Evolutionary conservation across 2,113 vertebrate genomes (phyloP).

Genomic region (Eulacestoma nigropectus): DNA sequence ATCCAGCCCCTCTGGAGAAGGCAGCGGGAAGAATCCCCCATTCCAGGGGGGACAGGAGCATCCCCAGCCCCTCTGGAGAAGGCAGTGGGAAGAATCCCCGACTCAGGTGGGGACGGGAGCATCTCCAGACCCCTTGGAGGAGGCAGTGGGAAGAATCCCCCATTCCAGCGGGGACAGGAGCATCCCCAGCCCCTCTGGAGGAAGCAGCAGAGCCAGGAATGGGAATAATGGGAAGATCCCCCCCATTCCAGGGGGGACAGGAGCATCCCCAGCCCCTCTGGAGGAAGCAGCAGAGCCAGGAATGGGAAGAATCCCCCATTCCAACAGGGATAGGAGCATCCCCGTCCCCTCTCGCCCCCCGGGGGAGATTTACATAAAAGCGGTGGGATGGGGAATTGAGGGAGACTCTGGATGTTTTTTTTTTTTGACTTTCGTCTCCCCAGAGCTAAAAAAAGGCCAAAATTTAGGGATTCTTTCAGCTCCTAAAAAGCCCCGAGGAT

Average conservation of each 20-base stretch:
- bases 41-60: background rate
- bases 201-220: too few relatives aligned
- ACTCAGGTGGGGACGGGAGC: background rate
- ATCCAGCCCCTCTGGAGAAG: background rate
- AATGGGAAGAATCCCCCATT: background rate
- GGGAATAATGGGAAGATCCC: too few relatives aligned
- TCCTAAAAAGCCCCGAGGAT: background rate
- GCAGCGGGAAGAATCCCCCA: background rate
- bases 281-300: too few relatives aligned
- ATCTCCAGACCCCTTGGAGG: background rate
- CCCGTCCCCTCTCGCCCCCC: background rate
- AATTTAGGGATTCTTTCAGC: conserved; percentile 2
- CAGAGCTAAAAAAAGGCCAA: background rate
- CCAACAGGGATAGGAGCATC: background rate
- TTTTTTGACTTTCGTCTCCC: background rate
- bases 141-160: background rate
- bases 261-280: too few relatives aligned
- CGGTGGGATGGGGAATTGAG: background rate
- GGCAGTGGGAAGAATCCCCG: background rate
- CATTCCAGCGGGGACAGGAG: background rate
- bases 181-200: background rate
- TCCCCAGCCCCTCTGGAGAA: background rate
- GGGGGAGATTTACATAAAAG: background rate
- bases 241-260: too few relatives aligned
- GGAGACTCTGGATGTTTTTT: background rate